phyloP scores from a whole-genome alignment of 2,113 vertebrate species.

The Salvator merianae region DNA sequence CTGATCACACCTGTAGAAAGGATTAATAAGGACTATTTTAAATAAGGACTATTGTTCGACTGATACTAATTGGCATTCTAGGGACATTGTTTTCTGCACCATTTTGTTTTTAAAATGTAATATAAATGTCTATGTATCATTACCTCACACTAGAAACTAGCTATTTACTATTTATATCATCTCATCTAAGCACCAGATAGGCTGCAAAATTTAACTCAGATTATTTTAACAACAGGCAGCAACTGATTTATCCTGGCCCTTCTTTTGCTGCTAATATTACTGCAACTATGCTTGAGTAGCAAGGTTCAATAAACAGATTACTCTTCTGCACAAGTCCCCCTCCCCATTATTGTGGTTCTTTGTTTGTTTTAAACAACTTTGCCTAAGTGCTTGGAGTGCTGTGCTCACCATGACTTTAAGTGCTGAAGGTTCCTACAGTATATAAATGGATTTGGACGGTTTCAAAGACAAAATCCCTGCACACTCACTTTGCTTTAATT shows the following conservation, averaged over 20 bases:
- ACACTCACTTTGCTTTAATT: conserved; percentile 26
- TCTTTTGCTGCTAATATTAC: neutral
- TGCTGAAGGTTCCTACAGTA: conserved; percentile 5
- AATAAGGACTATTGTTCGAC: no score
- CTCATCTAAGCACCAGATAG: neutral
- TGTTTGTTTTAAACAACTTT: neutral
- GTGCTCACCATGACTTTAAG: conserved; percentile 29
- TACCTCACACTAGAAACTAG: neutral
- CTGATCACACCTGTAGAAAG: no score
- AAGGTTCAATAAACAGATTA: neutral
- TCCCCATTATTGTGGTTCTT: neutral
- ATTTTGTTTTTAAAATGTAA: no score
- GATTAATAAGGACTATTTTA: no score
- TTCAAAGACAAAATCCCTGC: conserved; percentile 13
- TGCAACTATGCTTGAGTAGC: neutral
- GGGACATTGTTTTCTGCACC: no score
- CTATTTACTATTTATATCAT: neutral
- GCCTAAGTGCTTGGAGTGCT: conserved; percentile 27
- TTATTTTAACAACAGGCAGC: neutral
- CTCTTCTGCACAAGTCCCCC: neutral
- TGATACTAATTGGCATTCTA: no score
- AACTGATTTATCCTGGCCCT: neutral
- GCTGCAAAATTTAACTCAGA: neutral
- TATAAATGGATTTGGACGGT: conserved; percentile 29
- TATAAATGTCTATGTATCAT: neutral